These are phyloP conservation scores for Scomber scombrus DNA, from an alignment of 2,113 vertebrate genomes.

Conservation along the genomic window DNA sequence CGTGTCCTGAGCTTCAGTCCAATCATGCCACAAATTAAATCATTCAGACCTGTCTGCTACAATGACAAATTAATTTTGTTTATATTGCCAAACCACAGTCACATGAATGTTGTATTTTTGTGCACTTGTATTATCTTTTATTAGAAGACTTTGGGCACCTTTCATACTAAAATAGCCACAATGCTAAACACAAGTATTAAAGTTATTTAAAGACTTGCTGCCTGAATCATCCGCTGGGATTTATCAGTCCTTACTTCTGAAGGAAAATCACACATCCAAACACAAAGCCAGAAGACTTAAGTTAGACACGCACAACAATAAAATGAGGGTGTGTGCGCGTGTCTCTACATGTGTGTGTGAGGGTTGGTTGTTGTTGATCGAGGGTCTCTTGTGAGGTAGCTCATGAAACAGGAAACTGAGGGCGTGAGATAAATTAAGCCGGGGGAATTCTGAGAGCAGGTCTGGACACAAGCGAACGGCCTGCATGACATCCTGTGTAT, in stretches of 20 bases:
- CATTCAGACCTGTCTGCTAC: not conserved
- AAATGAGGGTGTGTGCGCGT: constrained; percentile 26
- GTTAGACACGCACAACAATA: constrained; percentile 49
- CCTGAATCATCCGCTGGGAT: constrained; percentile 45
- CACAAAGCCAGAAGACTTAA: constrained; percentile 50
- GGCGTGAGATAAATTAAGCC: constrained; percentile 83
- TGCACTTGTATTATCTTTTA: constrained; percentile 55
- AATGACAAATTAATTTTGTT: not conserved
- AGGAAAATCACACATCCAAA: constrained; percentile 46
- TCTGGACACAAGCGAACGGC: constrained; percentile 75
- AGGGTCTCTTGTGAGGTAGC: constrained; percentile 66
- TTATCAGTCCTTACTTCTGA: constrained; percentile 53
- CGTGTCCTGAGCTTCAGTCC: not conserved
- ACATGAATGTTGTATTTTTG: constrained; percentile 41
- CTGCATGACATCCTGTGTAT: constrained; percentile 64
- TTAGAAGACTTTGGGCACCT: constrained; percentile 40
- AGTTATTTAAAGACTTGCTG: constrained; percentile 72
- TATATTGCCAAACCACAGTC: constrained; percentile 16
- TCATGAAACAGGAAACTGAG: constrained; percentile 84
- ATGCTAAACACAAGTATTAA: constrained; percentile 52
- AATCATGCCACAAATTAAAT: constrained; percentile 7
- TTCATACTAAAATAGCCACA: constrained; percentile 62
- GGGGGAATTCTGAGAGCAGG: constrained; percentile 81
- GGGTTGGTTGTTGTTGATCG: constrained; percentile 65
- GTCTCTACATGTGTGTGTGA: constrained; percentile 21